Evolutionary conservation across 2,797 vertebrate genomes (phyloP).

Genomic region (Mastacembelus armatus): DNA sequence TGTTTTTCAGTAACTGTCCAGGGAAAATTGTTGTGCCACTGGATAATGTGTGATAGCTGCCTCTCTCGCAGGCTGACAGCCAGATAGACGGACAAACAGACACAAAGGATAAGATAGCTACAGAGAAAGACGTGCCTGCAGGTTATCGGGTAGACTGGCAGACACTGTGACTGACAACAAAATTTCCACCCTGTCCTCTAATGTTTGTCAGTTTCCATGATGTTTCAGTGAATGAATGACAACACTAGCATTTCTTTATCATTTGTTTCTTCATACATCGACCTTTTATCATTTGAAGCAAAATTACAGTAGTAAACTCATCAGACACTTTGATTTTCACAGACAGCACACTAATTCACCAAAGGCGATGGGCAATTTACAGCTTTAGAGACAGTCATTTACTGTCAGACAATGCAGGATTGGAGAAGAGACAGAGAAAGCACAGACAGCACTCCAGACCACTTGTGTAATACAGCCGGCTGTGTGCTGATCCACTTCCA

Average conservation of each 20-base stretch:
- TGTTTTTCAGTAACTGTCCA: conserved; percentile 50
- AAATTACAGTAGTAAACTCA: too few relatives aligned
- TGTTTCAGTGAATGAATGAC: conserved; percentile 7
- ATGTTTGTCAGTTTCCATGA: neutral
- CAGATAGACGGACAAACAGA: neutral
- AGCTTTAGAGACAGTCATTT: conserved; percentile 5
- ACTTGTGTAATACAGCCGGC: conserved; percentile 41
- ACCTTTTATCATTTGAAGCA: too few relatives aligned
- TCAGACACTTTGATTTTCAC: too few relatives aligned
- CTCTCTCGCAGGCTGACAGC: conserved; percentile 30
- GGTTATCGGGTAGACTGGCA: conserved; percentile 5
- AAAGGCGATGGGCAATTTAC: neutral
- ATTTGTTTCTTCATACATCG: too few relatives aligned
- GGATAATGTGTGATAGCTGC: conserved; percentile 31
- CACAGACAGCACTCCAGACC: conserved; percentile 7
- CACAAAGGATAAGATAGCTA: conserved; percentile 11
- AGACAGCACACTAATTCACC: too few relatives aligned
- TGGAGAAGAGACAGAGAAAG: neutral
- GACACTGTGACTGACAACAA: conserved; percentile 8
- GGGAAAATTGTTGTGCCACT: conserved; percentile 51
- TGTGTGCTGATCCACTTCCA: conserved; percentile 49
- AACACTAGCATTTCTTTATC: neutral
- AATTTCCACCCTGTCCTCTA: neutral
- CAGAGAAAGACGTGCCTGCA: conserved; percentile 6
- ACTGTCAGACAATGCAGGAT: neutral